Evolutionary conservation across 2,888 invertebrate species (phyloP), one percentile per base, ranked within the genome.

Genomic region (Sarcophaga carnaria): DNA sequence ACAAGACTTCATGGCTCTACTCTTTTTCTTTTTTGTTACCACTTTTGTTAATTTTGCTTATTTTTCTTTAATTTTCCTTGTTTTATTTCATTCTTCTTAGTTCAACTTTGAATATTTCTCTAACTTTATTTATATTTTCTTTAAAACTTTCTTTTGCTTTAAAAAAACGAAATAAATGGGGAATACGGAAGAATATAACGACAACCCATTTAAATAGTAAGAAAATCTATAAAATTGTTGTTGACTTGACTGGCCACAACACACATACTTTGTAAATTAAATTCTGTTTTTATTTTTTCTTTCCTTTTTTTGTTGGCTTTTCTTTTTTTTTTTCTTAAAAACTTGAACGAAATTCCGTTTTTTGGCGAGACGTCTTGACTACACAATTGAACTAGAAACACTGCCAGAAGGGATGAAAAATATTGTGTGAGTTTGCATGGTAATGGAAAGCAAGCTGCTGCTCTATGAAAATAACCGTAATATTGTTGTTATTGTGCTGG

Each of bases 301-400:
- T 14, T 14, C 17, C 5, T 49, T 49, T 49, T 14, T 14, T 12
- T 12, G 0, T 14, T 11, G 25, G 25, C 25, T 37, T 8, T 37
- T 37, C 2, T 37, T 14, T 54, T 14, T 54, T 54, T 54, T 54
- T 14, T 14, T 1, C 1, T 12, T 14, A 54, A 70, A 20, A 62
- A 17, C 11, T 60, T 77, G 20, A 80, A 80, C 71, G 79, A 72
- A 63, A 82, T 72, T 71, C 89, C 87, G 83, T 88, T 85, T 82
- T 82, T 89, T 90, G 91, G 82, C 89, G 86, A 88, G 89, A 89
- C 90, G 92, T 92, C 92, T 90, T 91, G 89, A 91, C 92, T 90
- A 89, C 87, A 90, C 91, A 92, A 92, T 91, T 92, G 90, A 91
- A 91, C 91, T 91, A 89, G 91, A 91, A 91, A 91, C 90, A 92